These are phyloP conservation scores for Porites cylindrica DNA, from an alignment of 92 coral and sea anemone genomes.

Conservation along the genomic window DNA sequence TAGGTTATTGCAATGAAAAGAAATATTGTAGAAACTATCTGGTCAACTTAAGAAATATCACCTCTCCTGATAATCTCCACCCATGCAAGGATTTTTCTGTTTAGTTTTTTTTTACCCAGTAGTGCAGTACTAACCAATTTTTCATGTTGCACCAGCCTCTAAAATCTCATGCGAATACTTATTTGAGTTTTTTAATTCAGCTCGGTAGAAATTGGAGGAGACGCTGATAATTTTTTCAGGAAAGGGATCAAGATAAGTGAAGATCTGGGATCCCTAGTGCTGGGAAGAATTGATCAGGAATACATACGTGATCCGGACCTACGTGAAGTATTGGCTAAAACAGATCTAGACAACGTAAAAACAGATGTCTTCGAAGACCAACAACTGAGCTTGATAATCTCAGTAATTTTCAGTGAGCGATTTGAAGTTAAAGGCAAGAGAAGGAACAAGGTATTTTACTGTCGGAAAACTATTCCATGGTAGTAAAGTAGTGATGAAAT, in stretches of 20 bases:
- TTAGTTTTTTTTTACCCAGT: too few relatives aligned
- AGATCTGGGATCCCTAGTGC: conserved; percentile 3
- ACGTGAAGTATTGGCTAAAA: background rate
- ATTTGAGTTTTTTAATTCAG: background rate
- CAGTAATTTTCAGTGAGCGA: conserved; percentile 28
- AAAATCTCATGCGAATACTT: background rate
- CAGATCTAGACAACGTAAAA: background rate
- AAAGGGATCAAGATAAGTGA: background rate
- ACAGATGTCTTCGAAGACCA: background rate
- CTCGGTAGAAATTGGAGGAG: background rate
- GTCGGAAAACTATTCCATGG: too few relatives aligned
- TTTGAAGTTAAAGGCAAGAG: conserved; percentile 4
- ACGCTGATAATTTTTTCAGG: background rate
- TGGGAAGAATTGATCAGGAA: background rate
- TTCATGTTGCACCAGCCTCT: too few relatives aligned
- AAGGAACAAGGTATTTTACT: background rate
- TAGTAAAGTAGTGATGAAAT: too few relatives aligned
- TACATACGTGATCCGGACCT: conserved; percentile 8
- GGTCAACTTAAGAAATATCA: too few relatives aligned
- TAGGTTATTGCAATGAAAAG: too few relatives aligned
- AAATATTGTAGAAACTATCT: too few relatives aligned
- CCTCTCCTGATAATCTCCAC: too few relatives aligned
- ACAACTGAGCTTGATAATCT: conserved; percentile 3
- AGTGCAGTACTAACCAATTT: too few relatives aligned
- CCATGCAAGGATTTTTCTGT: too few relatives aligned